These are phyloP conservation scores for Oreonectes daqikongensis DNA, from an alignment of 2,797 vertebrate genomes.

Conservation along the genomic window DNA sequence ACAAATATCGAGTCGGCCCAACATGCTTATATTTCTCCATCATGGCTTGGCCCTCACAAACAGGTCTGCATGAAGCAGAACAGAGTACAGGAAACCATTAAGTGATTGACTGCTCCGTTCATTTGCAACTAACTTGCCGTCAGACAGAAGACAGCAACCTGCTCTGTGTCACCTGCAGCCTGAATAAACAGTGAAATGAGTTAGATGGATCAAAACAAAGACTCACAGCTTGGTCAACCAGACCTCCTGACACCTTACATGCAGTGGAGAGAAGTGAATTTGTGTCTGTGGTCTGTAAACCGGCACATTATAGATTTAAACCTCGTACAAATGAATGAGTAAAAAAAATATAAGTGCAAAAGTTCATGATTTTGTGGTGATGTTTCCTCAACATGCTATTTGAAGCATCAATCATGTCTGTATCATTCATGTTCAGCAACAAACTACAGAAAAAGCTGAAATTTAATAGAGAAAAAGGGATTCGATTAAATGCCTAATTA, in stretches of 20 bases:
- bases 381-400: too few relatives aligned
- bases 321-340: too few relatives aligned
- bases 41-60: neutral
- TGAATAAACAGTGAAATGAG: neutral
- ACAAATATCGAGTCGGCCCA: neutral
- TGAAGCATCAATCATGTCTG: neutral
- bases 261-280: neutral
- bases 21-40: neutral
- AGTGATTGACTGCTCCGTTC: conserved; percentile 21
- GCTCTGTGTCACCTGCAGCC: neutral
- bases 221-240: neutral
- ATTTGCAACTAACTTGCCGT: neutral
- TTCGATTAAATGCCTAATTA: neutral
- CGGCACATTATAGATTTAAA: neutral
- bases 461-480: neutral
- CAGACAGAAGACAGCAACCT: conserved; percentile 20
- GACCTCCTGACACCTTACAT: neutral
- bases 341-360: too few relatives aligned
- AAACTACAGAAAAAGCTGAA: neutral
- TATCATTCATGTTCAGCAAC: neutral
- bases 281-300: neutral
- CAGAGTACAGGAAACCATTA: conserved; percentile 42
- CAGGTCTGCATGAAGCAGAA: conserved; percentile 6
- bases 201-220: neutral
- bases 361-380: too few relatives aligned